Conservation (phyloP, 2,113 vertebrate species). For the Hyaena hyaena region DNA sequence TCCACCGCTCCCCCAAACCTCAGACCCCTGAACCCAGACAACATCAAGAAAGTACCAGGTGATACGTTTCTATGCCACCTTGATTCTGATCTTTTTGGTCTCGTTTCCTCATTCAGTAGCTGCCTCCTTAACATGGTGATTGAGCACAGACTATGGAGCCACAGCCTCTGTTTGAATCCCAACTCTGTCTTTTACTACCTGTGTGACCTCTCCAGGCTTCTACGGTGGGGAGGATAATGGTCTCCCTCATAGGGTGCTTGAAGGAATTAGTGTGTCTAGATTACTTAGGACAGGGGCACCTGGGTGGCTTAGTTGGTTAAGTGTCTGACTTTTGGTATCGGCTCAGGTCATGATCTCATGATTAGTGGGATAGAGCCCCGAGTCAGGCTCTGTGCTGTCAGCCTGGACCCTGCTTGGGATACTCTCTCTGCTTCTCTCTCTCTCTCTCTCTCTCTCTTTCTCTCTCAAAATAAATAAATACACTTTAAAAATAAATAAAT, state of each 20-base stretch:
- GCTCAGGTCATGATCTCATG: not conserved
- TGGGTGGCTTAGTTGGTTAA: not conserved
- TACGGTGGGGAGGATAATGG: not conserved
- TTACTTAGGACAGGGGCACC: not conserved
- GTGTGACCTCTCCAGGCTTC: not conserved
- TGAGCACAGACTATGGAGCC: not conserved
- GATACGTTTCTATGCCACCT: not conserved
- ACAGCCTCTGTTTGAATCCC: not conserved
- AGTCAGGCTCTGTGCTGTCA: not conserved
- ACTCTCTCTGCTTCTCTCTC: not conserved
- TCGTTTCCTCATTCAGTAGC: not conserved
- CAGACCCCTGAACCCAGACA: not conserved
- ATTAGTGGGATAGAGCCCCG: not conserved
- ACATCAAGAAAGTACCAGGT: not conserved
- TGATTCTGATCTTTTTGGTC: not conserved
- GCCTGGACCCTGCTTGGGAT: not conserved
- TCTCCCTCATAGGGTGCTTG: not conserved
- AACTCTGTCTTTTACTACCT: not conserved
- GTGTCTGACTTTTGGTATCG: not conserved
- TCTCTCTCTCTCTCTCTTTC: not conserved
- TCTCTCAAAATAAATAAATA: not conserved
- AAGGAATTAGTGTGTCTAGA: not conserved
- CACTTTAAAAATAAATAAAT: not conserved
- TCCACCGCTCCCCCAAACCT: not conserved
- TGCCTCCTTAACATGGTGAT: not conserved